Base-by-base conservation (phyloP, 2,797 vertebrate species). In the Cirrhinus mrigala region DNA sequence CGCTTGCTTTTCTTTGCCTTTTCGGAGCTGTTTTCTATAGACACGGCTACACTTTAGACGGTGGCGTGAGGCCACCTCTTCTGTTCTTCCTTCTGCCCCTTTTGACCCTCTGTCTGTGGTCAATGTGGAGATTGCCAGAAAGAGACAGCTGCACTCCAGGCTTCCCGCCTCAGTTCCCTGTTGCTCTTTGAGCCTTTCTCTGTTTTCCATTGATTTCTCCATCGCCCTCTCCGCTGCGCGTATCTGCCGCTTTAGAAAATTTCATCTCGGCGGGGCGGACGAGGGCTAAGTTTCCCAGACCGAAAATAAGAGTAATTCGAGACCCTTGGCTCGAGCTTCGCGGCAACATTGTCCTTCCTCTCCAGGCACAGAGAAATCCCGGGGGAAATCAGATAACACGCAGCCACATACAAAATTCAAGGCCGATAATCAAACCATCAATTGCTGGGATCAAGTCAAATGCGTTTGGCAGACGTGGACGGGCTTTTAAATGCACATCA, bases 51-150 rank as follows among this genome's bases (percentile, higher is more conserved):
- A 86, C 87, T 88, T 90, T 87, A 87, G 84, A 82, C n/a, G 33
- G 58, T 82, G 80, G 85, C 44, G 75, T 84, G 87, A 74, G 85
- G 90, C 88, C 90, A 89, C 87, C 91, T 90, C 89, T 86, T 91
- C 90, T 92, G 87, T 91, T 90, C 87, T 81, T 86, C 81, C 82
- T 83, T 54, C 82, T 84, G 87, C 82, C 90, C 91, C 85, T 90
- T 91, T 76, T 91, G 91, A 92, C 91, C 90, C 89, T 89, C 88
- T 89, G 90, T 90, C 88, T 90, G 81, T 84, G 83, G 86, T 87
- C 87, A 85, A 90, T 90, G 89, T 86, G 78, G 89, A 89, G 88
- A 87, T 88, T 89, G 86, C 90, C 88, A 88, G 86, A 89, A 88
- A 88, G 88, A 88, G 90, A 92, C 87, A 91, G 87, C 88, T 89